phyloP scores from a whole-genome alignment of 2,888 invertebrate species.

The Zygaena filipendulae region DNA sequence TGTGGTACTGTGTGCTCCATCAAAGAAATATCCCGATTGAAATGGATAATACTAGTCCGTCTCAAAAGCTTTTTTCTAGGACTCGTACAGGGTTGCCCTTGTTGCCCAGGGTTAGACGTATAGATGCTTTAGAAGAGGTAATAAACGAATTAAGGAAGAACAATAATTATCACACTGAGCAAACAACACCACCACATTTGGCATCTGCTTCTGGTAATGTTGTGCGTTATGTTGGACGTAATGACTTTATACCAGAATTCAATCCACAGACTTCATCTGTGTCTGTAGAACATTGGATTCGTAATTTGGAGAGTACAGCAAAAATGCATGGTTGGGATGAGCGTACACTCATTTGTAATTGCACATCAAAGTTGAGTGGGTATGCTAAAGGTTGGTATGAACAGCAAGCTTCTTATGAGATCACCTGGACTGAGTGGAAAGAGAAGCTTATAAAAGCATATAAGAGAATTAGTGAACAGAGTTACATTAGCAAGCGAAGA shows the following conservation, averaged over 20 bases:
- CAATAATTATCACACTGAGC: too few species aligned
- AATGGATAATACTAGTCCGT: too few species aligned
- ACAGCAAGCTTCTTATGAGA: conserved; percentile 8
- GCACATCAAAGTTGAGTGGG: conserved; percentile 15
- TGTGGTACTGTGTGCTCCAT: too few species aligned
- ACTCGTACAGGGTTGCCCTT: too few species aligned
- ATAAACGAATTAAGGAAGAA: too few species aligned
- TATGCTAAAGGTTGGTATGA: conserved; percentile 19
- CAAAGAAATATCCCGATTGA: too few species aligned
- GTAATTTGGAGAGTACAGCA: conserved; percentile 15
- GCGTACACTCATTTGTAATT: conserved; percentile 15
- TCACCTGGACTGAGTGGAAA: conserved; percentile 14
- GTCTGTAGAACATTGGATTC: conserved; percentile 16
- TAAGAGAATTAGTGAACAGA: conserved; percentile 10
- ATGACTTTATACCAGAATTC: conserved; percentile 12
- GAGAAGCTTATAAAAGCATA: conserved; percentile 7
- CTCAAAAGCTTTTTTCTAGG: too few species aligned
- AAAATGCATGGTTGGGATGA: conserved; percentile 18
- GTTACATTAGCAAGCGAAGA: conserved; percentile 10
- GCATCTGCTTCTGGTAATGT: too few species aligned
- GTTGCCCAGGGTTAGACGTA: too few species aligned
- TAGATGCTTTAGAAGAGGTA: too few species aligned
- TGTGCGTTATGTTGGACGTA: conserved; percentile 14
- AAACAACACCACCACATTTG: too few species aligned
- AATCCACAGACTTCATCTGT: conserved; percentile 11